A percentile compares a stretch with the other conserved stretches of the same genome.
Conservation (phyloP, 1,140 invertebrate genomes). For the Psilanteris sp. region DNA sequence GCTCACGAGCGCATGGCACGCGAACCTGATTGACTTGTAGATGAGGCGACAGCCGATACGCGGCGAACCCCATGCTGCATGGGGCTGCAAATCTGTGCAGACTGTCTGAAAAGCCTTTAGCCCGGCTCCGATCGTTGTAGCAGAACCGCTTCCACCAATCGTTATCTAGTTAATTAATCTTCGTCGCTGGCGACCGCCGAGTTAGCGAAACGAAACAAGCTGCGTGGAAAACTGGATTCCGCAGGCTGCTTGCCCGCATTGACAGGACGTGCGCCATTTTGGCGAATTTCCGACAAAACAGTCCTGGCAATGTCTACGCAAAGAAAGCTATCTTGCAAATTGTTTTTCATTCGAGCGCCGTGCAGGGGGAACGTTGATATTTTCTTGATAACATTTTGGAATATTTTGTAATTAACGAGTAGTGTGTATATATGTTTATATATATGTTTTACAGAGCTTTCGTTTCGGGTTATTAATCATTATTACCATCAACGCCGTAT, state of each 20-base stretch:
- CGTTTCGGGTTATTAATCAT: too few species aligned
- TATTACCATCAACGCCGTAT: too few species aligned
- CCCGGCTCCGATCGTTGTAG: slow-evolving; percentile 5
- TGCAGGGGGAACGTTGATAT: too few species aligned
- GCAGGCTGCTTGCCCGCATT: slow-evolving; percentile 24
- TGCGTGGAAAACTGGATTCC: slow-evolving; percentile 52
- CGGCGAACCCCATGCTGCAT: slow-evolving; percentile 38
- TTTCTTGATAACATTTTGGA: too few species aligned
- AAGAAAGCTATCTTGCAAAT: slow-evolving; percentile 17
- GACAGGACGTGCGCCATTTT: slow-evolving; percentile 53
- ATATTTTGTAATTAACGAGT: too few species aligned
- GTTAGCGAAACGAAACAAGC: slow-evolving; percentile 30
- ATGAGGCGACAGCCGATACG: slow-evolving; percentile 79
- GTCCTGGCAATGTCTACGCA: slow-evolving; percentile 5
- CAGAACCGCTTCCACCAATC: slow-evolving; percentile 59
- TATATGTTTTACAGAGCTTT: too few species aligned
- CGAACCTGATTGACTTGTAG: slow-evolving; percentile 80
- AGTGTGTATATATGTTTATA: too few species aligned
- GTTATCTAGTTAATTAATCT: slow-evolving; percentile 80
- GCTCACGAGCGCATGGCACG: slow-evolving; percentile 74
- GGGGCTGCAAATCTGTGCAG: slow-evolving; percentile 37
- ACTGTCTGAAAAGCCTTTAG: slow-evolving; percentile 16
- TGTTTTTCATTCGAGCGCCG: slow-evolving; percentile 12
- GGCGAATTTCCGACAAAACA: slow-evolving; percentile 47
- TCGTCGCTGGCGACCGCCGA: slow-evolving; percentile 64